Conservation (phyloP, 2,797 vertebrate genomes). For the Glossophaga mutica region DNA sequence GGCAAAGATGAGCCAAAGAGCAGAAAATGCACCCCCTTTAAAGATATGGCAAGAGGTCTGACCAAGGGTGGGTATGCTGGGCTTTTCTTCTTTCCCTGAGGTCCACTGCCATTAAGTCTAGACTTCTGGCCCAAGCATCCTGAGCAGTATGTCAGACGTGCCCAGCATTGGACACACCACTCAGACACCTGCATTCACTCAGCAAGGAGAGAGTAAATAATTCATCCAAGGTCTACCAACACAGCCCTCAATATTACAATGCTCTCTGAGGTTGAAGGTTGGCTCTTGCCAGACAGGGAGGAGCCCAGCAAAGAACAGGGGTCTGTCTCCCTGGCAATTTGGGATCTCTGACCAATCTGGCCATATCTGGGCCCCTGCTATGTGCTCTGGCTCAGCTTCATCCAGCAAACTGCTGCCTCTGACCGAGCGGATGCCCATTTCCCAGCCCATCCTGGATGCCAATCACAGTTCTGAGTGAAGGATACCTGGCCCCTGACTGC, state of each 20-base stretch:
- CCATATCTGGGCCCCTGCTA: not conserved
- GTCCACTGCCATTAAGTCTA: not conserved
- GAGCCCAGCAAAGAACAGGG: slow-evolving; percentile 26
- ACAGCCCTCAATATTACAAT: slow-evolving; percentile 19
- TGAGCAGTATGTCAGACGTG: not conserved
- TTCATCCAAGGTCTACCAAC: slow-evolving; percentile 54
- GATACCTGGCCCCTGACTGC: not conserved
- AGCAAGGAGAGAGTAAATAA: slow-evolving; percentile 58
- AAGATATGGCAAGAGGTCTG: not conserved
- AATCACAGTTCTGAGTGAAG: not conserved
- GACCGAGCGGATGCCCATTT: not conserved
- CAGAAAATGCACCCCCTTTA: not conserved
- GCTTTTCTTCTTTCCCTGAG: not conserved
- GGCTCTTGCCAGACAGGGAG: slow-evolving; percentile 56
- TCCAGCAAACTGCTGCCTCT: not conserved
- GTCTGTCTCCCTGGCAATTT: slow-evolving; percentile 38
- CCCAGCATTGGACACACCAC: slow-evolving; percentile 16
- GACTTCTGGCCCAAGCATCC: slow-evolving; percentile 57
- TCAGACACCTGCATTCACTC: slow-evolving; percentile 47
- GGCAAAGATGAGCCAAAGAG: not conserved
- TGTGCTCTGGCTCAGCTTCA: not conserved
- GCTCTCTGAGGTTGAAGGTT: slow-evolving; percentile 58
- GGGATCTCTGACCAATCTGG: not conserved
- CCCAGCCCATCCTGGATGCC: not conserved
- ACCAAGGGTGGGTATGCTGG: not conserved